Conservation (phyloP, 1,140 invertebrate genomes). For the Gyrodactylus bullatarudis region DNA sequence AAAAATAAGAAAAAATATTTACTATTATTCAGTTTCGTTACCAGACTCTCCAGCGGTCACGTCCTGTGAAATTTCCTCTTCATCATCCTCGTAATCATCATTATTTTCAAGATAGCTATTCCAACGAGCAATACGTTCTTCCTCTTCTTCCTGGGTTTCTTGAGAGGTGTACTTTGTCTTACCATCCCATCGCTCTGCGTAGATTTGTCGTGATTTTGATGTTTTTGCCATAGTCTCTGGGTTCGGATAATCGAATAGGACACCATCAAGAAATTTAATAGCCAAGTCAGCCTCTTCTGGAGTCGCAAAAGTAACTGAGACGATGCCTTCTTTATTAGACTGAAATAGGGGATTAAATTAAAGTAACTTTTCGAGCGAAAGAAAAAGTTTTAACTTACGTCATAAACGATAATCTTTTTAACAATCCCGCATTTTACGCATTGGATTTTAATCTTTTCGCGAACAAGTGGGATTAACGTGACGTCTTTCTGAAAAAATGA, state of each 20-base stretch:
- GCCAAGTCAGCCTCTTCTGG: slow-evolving; percentile 62
- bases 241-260: slow-evolving; percentile 39
- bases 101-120: slow-evolving; percentile 30
- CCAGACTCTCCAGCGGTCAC: background rate
- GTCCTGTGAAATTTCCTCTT: background rate
- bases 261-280: slow-evolving; percentile 46
- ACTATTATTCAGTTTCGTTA: background rate
- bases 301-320: slow-evolving; percentile 53
- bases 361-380: background rate
- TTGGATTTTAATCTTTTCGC: slow-evolving; percentile 52
- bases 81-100: slow-evolving; percentile 6
- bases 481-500: slow-evolving; percentile 30
- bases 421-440: slow-evolving; percentile 63
- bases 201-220: background rate
- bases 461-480: slow-evolving; percentile 32
- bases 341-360: background rate
- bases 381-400: slow-evolving; percentile 31
- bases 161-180: slow-evolving; percentile 58
- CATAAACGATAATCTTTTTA: slow-evolving; percentile 57
- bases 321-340: slow-evolving; percentile 38
- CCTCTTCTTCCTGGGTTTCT: slow-evolving; percentile 55
- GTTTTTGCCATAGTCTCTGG: background rate
- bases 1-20: no score
- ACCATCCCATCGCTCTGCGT: slow-evolving; percentile 42
- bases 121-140: slow-evolving; percentile 48